Conservation (phyloP, 1,140 invertebrate genomes). For the Lanistes nyassanus region DNA sequence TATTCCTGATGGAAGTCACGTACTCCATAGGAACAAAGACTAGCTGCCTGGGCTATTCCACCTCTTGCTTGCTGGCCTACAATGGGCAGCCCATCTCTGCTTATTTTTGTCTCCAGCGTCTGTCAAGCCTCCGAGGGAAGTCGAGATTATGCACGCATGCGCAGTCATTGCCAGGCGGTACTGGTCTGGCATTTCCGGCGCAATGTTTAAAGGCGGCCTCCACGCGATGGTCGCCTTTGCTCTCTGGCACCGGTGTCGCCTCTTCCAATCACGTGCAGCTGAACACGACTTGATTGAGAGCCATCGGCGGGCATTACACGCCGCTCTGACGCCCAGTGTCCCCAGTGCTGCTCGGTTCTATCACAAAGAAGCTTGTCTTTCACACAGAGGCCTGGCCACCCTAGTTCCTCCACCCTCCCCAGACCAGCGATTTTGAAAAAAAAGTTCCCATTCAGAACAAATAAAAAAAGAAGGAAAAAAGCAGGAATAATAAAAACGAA, state of each 20-base stretch:
- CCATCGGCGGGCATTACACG: background rate
- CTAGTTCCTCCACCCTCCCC: background rate
- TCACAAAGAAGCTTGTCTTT: background rate
- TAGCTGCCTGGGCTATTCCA: too few relatives aligned
- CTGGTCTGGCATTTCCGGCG: conserved; percentile 24
- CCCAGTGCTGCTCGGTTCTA: background rate
- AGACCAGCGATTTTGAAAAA: background rate
- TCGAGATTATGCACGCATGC: conserved; percentile 25
- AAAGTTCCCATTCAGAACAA: too few relatives aligned
- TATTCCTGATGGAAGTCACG: too few relatives aligned
- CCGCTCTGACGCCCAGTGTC: background rate
- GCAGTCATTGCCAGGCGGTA: conserved; percentile 14
- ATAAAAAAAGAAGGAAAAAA: too few relatives aligned
- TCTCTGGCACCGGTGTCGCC: too few relatives aligned
- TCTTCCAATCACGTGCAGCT: conserved; percentile 16
- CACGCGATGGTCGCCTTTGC: background rate
- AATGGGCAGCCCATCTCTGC: too few relatives aligned
- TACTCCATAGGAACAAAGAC: too few relatives aligned
- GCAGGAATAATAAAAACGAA: too few relatives aligned
- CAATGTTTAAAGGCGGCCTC: background rate
- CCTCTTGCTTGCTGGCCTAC: too few relatives aligned
- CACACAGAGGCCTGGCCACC: background rate
- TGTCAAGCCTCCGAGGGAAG: background rate
- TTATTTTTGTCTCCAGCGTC: too few relatives aligned
- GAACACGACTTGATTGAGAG: conserved; percentile 17